These are phyloP conservation scores for Formica aserva DNA, from an alignment of 2,888 invertebrate species.

Conservation along the genomic window DNA sequence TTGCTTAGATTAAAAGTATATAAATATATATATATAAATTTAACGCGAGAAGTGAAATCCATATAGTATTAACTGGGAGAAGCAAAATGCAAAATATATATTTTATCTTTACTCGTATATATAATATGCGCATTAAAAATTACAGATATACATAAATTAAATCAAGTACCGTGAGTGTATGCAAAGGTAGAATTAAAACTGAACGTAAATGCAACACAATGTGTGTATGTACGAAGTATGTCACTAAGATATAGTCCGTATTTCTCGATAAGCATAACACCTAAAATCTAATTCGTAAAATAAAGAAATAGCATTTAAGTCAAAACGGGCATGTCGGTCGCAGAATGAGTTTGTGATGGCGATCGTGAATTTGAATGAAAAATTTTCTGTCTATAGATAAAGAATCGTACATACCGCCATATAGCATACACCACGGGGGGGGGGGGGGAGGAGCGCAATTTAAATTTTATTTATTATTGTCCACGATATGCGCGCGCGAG, in stretches of 20 bases:
- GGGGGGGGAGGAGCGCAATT: slow-evolving; percentile 69
- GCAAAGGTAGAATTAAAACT: slow-evolving; percentile 75
- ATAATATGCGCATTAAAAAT: slow-evolving; percentile 79
- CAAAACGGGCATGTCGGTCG: slow-evolving; percentile 79
- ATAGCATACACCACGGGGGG: slow-evolving; percentile 53
- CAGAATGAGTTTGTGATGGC: slow-evolving; percentile 77
- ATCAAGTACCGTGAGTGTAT: slow-evolving; percentile 77
- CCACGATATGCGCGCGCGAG: slow-evolving; percentile 58
- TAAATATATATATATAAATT: slow-evolving; percentile 46
- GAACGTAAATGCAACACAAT: slow-evolving; percentile 51
- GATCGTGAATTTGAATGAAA: slow-evolving; percentile 63
- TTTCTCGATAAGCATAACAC: slow-evolving; percentile 75
- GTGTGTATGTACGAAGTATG: slow-evolving; percentile 77
- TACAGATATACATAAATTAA: slow-evolving; percentile 76
- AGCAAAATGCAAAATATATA: slow-evolving; percentile 80
- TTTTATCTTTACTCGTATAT: slow-evolving; percentile 83
- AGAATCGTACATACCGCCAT: slow-evolving; percentile 15
- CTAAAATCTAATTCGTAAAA: slow-evolving; percentile 77
- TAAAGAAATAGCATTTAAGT: slow-evolving; percentile 77
- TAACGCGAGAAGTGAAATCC: slow-evolving; percentile 55
- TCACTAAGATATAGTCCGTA: slow-evolving; percentile 76
- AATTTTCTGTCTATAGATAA: slow-evolving; percentile 55
- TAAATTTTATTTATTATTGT: slow-evolving; percentile 50
- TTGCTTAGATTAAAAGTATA: slow-evolving; percentile 66
- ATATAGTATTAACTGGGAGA: slow-evolving; percentile 67